Evolutionary conservation across 2,797 vertebrate species (phyloP).

Genomic region (Lophotriccus pileatus): DNA sequence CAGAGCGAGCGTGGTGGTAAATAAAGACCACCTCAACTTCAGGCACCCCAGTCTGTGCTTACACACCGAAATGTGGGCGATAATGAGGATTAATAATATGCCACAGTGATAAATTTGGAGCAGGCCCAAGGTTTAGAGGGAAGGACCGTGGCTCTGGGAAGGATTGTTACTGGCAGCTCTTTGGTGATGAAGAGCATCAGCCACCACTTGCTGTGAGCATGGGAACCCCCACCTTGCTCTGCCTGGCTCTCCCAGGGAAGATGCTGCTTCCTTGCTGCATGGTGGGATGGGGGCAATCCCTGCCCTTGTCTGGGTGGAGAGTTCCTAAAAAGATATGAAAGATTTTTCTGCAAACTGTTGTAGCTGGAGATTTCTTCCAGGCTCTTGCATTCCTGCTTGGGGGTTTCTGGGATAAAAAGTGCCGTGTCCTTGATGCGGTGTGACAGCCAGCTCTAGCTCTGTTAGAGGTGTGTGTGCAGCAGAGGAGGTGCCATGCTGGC

Average conservation of each 20-base stretch:
- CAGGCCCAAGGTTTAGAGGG: neutral
- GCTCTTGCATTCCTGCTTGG: neutral
- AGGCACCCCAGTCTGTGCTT: neutral
- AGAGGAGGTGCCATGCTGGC: neutral
- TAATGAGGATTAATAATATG: neutral
- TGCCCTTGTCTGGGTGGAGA: neutral
- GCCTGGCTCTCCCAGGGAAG: neutral
- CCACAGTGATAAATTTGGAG: neutral
- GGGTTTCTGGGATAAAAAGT: neutral
- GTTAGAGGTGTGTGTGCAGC: neutral
- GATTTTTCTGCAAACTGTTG: neutral
- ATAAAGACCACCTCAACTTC: fast-evolving
- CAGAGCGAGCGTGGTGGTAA: neutral
- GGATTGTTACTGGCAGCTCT: neutral
- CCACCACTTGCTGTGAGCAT: fast-evolving
- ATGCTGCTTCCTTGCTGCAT: neutral
- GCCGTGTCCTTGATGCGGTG: fast-evolving
- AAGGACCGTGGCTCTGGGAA: neutral
- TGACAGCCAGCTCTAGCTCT: neutral
- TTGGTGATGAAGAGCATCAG: neutral
- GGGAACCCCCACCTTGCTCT: neutral
- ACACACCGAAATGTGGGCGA: neutral
- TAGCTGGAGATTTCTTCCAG: neutral
- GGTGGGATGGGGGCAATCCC: neutral
- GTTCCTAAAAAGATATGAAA: no score